These are phyloP conservation scores for Callyntrura sp. DNA, from an alignment of 2,888 invertebrate genomes.

Conservation along the genomic window DNA sequence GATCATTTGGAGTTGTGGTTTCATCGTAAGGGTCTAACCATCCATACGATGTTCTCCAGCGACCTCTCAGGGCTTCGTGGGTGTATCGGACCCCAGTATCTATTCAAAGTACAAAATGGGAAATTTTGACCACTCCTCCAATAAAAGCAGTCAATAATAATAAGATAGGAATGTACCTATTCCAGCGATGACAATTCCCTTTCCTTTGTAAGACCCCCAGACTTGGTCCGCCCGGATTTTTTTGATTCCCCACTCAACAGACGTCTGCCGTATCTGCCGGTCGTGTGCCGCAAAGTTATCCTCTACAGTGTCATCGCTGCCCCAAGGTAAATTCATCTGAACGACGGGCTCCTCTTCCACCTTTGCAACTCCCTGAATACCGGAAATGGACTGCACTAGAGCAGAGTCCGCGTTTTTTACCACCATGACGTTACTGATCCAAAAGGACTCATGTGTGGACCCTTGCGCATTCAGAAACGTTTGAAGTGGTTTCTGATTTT, in stretches of 20 bases:
- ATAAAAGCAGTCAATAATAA: too few species aligned
- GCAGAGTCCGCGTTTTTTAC: neutral
- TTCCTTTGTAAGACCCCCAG: constrained; percentile 33
- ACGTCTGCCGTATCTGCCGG: neutral
- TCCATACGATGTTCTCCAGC: constrained; percentile 60
- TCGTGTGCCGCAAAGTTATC: too few species aligned
- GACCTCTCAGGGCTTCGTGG: constrained; percentile 51
- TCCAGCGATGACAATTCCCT: constrained; percentile 46
- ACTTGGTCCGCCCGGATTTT: constrained; percentile 30
- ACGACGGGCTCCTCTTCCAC: constrained; percentile 54
- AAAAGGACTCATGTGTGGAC: constrained; percentile 43
- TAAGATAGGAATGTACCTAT: constrained; percentile 42
- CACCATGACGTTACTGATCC: constrained; percentile 60
- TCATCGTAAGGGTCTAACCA: constrained; percentile 59
- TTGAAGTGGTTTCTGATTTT: neutral
- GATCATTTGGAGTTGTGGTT: constrained; percentile 4
- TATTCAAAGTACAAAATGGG: too few species aligned
- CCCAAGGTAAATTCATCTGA: neutral
- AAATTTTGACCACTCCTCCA: too few species aligned
- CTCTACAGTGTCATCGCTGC: neutral
- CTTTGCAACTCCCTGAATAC: constrained; percentile 46
- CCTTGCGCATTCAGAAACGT: constrained; percentile 19
- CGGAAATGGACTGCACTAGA: constrained; percentile 28
- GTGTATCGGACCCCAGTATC: constrained; percentile 68
- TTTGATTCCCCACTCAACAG: constrained; percentile 35